Evolutionary conservation across 2,888 invertebrate species (phyloP).

Genomic region (Pachycephus smyrnensis): DNA sequence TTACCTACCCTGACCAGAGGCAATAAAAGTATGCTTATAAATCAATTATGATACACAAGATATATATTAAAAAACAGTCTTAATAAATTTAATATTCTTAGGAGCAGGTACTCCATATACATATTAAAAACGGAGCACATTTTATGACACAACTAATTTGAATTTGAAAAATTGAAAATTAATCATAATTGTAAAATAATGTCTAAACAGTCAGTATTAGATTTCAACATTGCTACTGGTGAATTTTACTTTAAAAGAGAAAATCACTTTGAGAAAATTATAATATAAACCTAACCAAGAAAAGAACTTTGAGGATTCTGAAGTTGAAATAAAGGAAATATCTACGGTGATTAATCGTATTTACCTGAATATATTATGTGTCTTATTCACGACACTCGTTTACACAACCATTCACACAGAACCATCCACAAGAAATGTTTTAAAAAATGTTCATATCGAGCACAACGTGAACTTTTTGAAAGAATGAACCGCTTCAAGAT

Average conservation of each 20-base stretch:
- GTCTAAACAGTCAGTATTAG: neutral
- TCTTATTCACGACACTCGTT: neutral
- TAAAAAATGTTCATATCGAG: neutral
- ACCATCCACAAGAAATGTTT: neutral
- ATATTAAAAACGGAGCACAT: neutral
- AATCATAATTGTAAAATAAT: neutral
- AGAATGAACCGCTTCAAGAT: constrained; percentile 6
- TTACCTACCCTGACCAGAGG: neutral
- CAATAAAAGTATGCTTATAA: neutral
- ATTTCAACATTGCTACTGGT: neutral
- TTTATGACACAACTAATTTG: neutral
- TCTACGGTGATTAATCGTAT: neutral
- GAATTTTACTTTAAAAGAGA: neutral
- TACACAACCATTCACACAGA: neutral
- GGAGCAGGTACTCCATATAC: neutral
- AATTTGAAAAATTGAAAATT: neutral
- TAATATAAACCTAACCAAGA: neutral
- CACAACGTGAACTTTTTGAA: neutral
- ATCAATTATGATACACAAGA: neutral
- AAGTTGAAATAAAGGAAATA: neutral
- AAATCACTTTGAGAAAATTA: neutral
- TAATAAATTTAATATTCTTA: neutral
- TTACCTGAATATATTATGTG: neutral
- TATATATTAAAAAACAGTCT: neutral
- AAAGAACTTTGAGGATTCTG: neutral